Base-by-base conservation (phyloP, 2,113 vertebrate genomes). In the Opisthocomus hoazin region DNA sequence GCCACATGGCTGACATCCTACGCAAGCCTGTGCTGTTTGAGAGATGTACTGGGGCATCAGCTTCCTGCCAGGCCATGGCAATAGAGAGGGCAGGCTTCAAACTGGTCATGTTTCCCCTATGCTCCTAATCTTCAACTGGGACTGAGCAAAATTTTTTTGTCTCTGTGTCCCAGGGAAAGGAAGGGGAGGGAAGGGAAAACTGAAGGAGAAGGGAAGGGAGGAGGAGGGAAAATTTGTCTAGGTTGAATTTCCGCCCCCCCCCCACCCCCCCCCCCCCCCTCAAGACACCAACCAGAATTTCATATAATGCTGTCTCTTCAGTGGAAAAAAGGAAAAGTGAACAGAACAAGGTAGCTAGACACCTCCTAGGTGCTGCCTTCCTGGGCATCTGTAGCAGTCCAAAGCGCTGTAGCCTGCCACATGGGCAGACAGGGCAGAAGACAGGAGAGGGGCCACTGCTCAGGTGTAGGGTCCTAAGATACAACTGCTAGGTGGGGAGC, bases 401-500 rank as follows among this genome's bases (percentile, higher is more conserved):
- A 37, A 53, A 54, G n/a, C 9, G 5, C 32, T 56, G 46, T 18
- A 65, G 45, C 32, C 20, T 50, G 51, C 22, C 46, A 27, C 24
- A 20, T 2, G 34, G 48, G 24, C 29, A 46, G 36, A 21, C 15
- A 58, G 57, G 30, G 45, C 45, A 48, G 50, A 81, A n/a, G 32
- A 12, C 53, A 20, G 24, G 36, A 61, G 36, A 45, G 34, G 7
- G 16, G 20, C 17, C 23, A 11, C 29, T 68, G 84, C 54, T 78
- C 71, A 37, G 7, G 3, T 54, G 26, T 48, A 45, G 20, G 32
- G 16, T 30, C 56, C 64, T 82, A 10, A 45, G 20, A 39, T 57
- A 34, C 0, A 0, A 27, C 3, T 3, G 11, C 53, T 75, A 12
- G 5, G 10, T 34, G 39, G n/a, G 61, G 21, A 83, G 7, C n/a